phyloP scores from a whole-genome alignment of 23 tunicate species.

The Ciona savignyi region DNA sequence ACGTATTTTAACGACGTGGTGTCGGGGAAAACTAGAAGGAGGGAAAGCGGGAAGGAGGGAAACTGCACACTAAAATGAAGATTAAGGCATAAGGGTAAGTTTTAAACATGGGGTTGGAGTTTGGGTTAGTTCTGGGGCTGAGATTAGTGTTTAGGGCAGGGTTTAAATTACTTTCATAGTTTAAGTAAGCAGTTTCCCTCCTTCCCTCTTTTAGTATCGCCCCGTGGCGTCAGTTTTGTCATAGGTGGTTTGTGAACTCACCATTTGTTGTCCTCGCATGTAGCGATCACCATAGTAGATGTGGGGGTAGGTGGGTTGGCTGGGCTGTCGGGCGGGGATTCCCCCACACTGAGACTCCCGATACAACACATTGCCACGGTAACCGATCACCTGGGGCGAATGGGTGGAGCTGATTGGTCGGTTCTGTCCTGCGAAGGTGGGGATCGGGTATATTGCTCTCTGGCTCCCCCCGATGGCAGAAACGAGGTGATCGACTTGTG shows the following conservation, averaged over 20 bases:
- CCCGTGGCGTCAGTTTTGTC: no score
- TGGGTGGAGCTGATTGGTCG: conserved; percentile 1
- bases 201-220: no score
- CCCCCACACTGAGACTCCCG: neutral
- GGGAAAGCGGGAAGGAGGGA: no score
- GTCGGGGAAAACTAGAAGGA: no score
- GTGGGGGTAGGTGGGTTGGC: neutral
- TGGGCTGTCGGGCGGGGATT: neutral
- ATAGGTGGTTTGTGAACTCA: neutral
- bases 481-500: neutral
- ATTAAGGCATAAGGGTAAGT: no score
- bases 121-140: no score
- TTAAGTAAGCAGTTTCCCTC: no score
- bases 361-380: neutral
- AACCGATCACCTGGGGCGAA: neutral
- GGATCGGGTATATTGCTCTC: conserved; percentile 31
- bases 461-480: conserved; percentile 7
- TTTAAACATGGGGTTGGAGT: no score
- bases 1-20: no score
- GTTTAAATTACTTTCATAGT: no score
- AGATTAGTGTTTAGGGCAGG: no score
- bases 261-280: neutral
- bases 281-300: neutral
- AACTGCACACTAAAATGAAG: no score
- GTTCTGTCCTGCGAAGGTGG: conserved; percentile 9